phyloP scores from a whole-genome alignment of 2,113 vertebrate genomes.

The Pelecanoides urinatrix region DNA sequence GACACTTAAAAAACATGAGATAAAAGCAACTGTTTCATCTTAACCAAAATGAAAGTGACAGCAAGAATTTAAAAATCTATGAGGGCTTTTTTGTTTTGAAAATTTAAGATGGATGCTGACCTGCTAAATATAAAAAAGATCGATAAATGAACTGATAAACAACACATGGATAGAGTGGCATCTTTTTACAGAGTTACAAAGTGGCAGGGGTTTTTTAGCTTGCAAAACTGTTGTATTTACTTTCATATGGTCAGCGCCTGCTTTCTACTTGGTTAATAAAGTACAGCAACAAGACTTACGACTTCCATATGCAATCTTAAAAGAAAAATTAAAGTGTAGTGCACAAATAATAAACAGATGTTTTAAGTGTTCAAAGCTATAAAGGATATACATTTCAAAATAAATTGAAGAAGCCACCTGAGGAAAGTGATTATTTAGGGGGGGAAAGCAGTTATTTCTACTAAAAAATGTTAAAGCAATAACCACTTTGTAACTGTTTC shows the following conservation, averaged over 20 bases:
- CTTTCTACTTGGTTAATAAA: conserved; percentile 35
- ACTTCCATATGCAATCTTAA: conserved; percentile 37
- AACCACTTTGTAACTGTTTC: not conserved
- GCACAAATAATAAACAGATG: conserved; percentile 54
- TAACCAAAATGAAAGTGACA: not conserved
- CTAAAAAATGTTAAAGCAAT: not conserved
- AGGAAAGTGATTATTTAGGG: not conserved
- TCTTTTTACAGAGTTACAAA: not conserved
- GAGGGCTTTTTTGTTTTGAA: not conserved
- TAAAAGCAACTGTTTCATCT: not conserved
- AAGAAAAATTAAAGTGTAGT: not conserved
- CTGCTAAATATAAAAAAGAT: not conserved
- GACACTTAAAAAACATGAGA: not conserved
- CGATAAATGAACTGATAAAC: not conserved
- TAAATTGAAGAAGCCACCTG: not conserved
- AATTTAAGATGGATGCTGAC: not conserved
- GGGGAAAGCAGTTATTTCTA: not conserved
- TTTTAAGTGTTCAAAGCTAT: not conserved
- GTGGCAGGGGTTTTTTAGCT: not conserved
- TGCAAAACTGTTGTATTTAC: not conserved
- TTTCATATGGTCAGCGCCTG: conserved; percentile 12
- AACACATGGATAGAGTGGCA: not conserved
- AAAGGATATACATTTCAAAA: not conserved
- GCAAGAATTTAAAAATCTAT: not conserved
- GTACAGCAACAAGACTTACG: not conserved